Conservation (phyloP, 2,113 vertebrate species). For the Pseudorectes ferrugineus region DNA sequence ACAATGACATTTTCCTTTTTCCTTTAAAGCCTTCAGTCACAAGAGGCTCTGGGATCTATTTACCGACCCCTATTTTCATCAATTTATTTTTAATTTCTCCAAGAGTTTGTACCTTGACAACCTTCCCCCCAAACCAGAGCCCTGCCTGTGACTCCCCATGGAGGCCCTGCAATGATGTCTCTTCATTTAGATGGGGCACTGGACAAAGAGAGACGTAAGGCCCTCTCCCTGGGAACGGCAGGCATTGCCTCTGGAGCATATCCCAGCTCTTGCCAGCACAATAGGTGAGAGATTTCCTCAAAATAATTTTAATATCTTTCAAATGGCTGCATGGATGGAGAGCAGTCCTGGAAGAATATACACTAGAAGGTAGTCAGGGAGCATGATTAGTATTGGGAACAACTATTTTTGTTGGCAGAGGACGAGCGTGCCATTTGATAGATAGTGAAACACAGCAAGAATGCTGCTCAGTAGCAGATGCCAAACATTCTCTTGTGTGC, state of each 20-base stretch:
- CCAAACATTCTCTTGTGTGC: not conserved
- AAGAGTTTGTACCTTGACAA: not conserved
- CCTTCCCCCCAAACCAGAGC: not conserved
- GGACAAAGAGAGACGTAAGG: not conserved
- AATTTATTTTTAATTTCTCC: not conserved
- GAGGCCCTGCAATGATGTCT: not conserved
- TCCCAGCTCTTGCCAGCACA: conserved; percentile 1
- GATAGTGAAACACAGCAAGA: conserved; percentile 32
- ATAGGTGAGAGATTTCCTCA: conserved; percentile 11
- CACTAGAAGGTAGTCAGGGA: conserved; percentile 59
- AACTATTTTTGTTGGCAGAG: conserved; percentile 64
- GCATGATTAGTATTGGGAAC: conserved; percentile 53
- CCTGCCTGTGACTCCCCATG: not conserved
- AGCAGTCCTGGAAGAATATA: conserved; percentile 41
- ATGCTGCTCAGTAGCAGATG: conserved; percentile 28
- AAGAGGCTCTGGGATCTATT: not conserved
- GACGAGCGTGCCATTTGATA: not conserved
- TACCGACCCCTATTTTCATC: not conserved
- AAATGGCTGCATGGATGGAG: not conserved
- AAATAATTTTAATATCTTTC: conserved; percentile 16
- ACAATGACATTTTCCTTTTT: not conserved
- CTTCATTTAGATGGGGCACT: not conserved
- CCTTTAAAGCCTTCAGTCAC: not conserved
- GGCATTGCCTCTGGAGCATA: not conserved
- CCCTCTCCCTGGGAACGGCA: not conserved